These are phyloP conservation scores for Nemurella pictetii DNA, from an alignment of 2,888 invertebrate genomes.

Conservation along the genomic window DNA sequence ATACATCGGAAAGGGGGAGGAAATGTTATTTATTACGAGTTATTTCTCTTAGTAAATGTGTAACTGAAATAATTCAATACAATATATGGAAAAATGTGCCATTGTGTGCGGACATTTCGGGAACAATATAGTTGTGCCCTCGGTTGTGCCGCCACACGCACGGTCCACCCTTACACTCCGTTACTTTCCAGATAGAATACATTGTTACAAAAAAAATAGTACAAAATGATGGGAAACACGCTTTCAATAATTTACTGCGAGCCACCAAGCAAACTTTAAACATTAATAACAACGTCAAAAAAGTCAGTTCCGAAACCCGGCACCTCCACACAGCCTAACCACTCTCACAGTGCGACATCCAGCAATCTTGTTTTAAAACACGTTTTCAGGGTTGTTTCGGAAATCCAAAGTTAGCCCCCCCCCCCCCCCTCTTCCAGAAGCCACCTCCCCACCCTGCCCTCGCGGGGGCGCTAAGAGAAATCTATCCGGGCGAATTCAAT, in stretches of 20 bases:
- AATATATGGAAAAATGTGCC: constrained; percentile 17
- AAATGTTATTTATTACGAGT: constrained; percentile 26
- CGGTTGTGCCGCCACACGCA: neutral
- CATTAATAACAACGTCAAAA: neutral
- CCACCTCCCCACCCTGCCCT: neutral
- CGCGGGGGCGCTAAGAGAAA: constrained; percentile 27
- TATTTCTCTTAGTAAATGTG: constrained; percentile 13
- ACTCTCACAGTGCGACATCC: neutral
- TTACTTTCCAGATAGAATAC: neutral
- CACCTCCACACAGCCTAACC: neutral
- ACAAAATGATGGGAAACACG: constrained; percentile 12
- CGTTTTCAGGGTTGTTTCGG: neutral
- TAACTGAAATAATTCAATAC: constrained; percentile 23
- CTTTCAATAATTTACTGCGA: neutral
- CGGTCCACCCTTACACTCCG: constrained; percentile 12
- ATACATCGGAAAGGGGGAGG: constrained; percentile 18
- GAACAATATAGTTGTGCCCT: too few species aligned
- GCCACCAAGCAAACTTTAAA: constrained; percentile 6
- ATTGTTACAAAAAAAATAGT: constrained; percentile 6
- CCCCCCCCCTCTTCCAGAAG: neutral
- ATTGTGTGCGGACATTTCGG: constrained; percentile 3
- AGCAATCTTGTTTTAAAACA: constrained; percentile 6
- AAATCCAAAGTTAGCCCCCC: neutral
- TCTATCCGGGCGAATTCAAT: constrained; percentile 31
- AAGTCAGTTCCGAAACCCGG: neutral